Evolutionary conservation across 1,140 invertebrate species (phyloP).

Genomic region (Drosophila pseudoobscura): DNA sequence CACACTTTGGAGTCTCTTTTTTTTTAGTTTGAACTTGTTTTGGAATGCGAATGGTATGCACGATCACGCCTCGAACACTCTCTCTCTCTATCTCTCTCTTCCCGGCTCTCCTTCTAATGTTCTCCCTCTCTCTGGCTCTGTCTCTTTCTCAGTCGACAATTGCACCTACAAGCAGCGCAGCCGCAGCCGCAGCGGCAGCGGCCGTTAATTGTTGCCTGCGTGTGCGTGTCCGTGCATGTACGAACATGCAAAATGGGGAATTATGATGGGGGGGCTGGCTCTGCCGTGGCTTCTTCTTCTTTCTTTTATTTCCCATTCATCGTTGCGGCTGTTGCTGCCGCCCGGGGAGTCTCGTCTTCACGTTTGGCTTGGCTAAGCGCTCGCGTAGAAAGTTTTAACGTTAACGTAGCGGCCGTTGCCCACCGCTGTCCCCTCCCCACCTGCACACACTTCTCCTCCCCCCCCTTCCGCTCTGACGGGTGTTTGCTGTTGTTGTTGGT

Average conservation of each 20-base stretch:
- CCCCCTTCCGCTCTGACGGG: not conserved
- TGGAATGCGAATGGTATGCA: constrained; percentile 44
- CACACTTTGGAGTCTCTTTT: constrained; percentile 23
- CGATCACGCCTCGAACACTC: constrained; percentile 44
- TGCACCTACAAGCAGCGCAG: constrained; percentile 16
- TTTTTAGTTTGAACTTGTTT: constrained; percentile 45
- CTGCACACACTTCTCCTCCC: constrained; percentile 17
- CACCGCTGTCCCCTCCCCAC: constrained; percentile 25
- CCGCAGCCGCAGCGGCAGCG: not conserved
- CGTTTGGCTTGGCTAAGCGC: constrained; percentile 79
- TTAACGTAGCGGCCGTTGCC: constrained; percentile 59
- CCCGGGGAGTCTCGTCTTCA: constrained; percentile 2
- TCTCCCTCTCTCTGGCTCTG: constrained; percentile 7
- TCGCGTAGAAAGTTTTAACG: constrained; percentile 78
- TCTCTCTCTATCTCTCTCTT: constrained; percentile 6
- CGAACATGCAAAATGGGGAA: constrained; percentile 64
- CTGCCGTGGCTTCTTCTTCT: constrained; percentile 36
- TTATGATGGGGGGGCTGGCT: constrained; percentile 15
- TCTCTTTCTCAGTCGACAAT: not conserved
- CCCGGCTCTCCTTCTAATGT: not conserved
- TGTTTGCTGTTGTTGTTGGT: constrained; percentile 39
- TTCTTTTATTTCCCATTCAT: constrained; percentile 29
- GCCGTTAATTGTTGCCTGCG: constrained; percentile 17
- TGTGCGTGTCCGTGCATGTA: constrained; percentile 33
- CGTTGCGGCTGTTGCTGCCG: not conserved